A percentile compares a stretch with the other conserved stretches of the same genome.
Conservation (phyloP, 1,140 invertebrate species). For the Marisa cornuarietis region DNA sequence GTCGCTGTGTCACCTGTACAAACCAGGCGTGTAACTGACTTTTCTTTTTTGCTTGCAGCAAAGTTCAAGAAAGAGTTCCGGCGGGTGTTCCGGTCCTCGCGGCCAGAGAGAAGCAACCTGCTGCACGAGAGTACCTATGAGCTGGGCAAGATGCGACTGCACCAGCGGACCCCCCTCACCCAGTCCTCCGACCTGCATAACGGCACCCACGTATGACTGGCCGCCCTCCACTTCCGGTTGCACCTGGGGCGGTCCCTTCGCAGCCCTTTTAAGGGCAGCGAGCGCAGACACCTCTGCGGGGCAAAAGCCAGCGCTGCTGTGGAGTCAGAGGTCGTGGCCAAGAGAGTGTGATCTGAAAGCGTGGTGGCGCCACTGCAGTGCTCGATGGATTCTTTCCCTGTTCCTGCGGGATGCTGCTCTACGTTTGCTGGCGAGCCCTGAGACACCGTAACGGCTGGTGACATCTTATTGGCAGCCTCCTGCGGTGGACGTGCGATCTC, state of each 20-base stretch:
- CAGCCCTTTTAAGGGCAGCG: not conserved
- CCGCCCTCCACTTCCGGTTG: too few relatives aligned
- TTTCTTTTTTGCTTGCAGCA: not conserved
- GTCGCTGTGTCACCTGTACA: too few relatives aligned
- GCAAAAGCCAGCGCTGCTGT: too few relatives aligned
- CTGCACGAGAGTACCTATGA: conserved; percentile 24
- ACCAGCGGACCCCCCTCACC: conserved; percentile 13
- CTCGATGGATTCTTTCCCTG: too few relatives aligned
- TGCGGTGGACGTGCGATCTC: too few relatives aligned
- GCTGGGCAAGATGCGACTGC: conserved; percentile 20
- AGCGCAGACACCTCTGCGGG: not conserved
- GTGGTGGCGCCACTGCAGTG: too few relatives aligned
- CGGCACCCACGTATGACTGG: conserved; percentile 19
- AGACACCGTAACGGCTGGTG: too few relatives aligned
- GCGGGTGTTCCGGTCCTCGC: conserved; percentile 19
- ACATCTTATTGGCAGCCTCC: too few relatives aligned
- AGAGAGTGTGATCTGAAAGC: too few relatives aligned
- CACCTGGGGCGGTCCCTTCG: not conserved
- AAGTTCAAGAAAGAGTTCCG: conserved; percentile 28
- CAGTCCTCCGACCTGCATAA: conserved; percentile 22
- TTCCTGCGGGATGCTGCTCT: too few relatives aligned
- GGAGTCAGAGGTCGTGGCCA: too few relatives aligned
- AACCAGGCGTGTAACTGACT: not conserved
- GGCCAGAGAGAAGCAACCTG: conserved; percentile 10
- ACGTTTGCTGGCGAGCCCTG: too few relatives aligned